Percentiles rank a stretch among this genome's conserved stretches.
These are phyloP conservation scores for Hyalella azteca DNA, from an alignment of 2,888 invertebrate genomes.

Conservation along the genomic window DNA sequence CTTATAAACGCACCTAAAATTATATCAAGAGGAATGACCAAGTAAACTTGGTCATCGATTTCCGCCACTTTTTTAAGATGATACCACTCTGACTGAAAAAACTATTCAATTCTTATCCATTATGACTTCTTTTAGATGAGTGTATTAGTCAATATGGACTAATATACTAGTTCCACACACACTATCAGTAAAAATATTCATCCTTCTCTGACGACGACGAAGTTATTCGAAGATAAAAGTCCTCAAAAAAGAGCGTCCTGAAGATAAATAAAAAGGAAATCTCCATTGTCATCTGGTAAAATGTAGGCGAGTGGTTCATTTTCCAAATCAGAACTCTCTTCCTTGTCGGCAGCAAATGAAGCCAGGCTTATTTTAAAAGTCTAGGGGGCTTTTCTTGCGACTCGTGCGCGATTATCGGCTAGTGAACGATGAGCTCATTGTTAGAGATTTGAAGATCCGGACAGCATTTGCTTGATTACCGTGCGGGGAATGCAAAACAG, in stretches of 20 bases:
- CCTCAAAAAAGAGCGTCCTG: neutral
- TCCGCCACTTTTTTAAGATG: too few species aligned
- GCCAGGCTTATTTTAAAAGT: neutral
- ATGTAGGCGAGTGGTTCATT: neutral
- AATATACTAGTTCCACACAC: too few species aligned
- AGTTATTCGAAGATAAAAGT: too few species aligned
- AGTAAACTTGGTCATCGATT: too few species aligned
- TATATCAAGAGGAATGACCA: too few species aligned
- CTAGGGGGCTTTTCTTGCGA: neutral
- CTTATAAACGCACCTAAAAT: too few species aligned
- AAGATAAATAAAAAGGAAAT: neutral
- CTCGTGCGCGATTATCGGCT: conserved; percentile 4
- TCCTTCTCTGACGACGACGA: too few species aligned
- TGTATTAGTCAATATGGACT: too few species aligned
- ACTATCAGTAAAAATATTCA: too few species aligned
- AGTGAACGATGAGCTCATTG: conserved; percentile 12
- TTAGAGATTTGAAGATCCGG: conserved; percentile 18
- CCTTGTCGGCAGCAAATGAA: conserved; percentile 22
- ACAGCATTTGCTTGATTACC: conserved; percentile 30
- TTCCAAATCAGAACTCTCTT: neutral
- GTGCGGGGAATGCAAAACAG: conserved; percentile 14
- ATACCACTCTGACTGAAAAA: too few species aligned
- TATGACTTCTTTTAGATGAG: too few species aligned
- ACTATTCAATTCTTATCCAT: too few species aligned
- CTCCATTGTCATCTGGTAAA: neutral